Conservation (phyloP, 2,888 invertebrate genomes). For the Stratiomys singularior region DNA sequence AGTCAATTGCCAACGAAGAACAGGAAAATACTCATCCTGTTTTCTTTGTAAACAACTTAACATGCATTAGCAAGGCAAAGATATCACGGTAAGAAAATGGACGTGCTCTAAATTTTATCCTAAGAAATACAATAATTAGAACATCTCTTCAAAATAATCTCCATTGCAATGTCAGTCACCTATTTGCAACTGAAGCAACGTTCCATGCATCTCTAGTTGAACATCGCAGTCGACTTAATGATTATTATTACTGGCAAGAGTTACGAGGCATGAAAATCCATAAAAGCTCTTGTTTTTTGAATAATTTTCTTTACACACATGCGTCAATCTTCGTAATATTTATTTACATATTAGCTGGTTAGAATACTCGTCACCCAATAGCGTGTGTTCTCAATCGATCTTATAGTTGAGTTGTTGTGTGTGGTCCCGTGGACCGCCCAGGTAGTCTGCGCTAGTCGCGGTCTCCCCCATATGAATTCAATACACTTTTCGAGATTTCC, state of each 20-base stretch:
- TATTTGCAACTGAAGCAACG: no score
- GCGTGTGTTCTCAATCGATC: conserved; percentile 35
- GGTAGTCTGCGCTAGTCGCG: background rate
- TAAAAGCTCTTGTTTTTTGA: conserved; percentile 36
- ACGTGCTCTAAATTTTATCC: no score
- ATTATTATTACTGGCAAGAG: background rate
- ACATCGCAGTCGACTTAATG: no score
- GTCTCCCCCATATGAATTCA: conserved; percentile 12
- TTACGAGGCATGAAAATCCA: conserved; percentile 35
- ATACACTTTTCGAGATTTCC: conserved; percentile 32
- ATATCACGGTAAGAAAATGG: no score
- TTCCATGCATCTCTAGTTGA: no score
- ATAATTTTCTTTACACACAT: background rate
- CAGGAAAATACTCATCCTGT: no score
- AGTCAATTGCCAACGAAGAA: no score
- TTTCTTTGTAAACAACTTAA: no score
- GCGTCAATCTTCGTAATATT: conserved; percentile 10
- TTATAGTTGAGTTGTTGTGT: conserved; percentile 32
- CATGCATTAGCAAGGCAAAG: no score
- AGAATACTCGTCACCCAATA: conserved; percentile 36
- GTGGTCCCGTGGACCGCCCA: conserved; percentile 37
- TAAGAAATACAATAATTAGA: no score
- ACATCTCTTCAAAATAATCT: no score
- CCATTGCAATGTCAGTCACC: no score
- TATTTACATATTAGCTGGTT: conserved; percentile 42